Conservation (phyloP, 2,113 vertebrate genomes). For the Corythoichthys intestinalis region DNA sequence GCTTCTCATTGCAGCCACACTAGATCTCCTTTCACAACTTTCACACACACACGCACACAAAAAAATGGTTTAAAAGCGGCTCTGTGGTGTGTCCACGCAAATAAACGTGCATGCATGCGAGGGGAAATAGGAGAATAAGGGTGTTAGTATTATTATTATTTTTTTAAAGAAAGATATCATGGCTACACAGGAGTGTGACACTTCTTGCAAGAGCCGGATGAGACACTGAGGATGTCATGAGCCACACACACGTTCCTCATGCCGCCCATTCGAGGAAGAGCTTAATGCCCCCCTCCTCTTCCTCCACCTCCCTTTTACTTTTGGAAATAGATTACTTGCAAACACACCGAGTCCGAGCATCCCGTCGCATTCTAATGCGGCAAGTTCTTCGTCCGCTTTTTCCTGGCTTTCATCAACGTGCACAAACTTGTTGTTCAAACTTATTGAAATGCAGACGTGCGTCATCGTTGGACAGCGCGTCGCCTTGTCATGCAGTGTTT, state of each 20-base stretch:
- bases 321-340: constrained; percentile 78
- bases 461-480: constrained; percentile 1
- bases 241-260: constrained; percentile 86
- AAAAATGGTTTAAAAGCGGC: constrained; percentile 58
- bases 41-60: constrained; percentile 42
- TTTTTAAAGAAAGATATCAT: constrained; percentile 55
- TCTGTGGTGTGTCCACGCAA: constrained; percentile 61
- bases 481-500: neutral
- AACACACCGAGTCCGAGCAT: constrained; percentile 73
- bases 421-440: constrained; percentile 64
- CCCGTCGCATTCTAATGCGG: constrained; percentile 42
- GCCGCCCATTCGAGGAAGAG: constrained; percentile 82
- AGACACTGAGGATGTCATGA: constrained; percentile 88
- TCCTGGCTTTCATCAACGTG: constrained; percentile 36
- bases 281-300: constrained; percentile 75
- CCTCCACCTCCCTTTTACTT: constrained; percentile 56
- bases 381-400: constrained; percentile 44
- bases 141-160: neutral
- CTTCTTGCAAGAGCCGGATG: constrained; percentile 86
- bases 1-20: constrained; percentile 93
- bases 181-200: constrained; percentile 84
- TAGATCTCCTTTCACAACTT: constrained; percentile 94
- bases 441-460: constrained; percentile 3
- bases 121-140: neutral
- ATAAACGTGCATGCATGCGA: constrained; percentile 74